Percentiles rank a stretch among this genome's conserved stretches.
phyloP scores from a whole-genome alignment of 2,888 invertebrate species.

The Sisyra nigra region DNA sequence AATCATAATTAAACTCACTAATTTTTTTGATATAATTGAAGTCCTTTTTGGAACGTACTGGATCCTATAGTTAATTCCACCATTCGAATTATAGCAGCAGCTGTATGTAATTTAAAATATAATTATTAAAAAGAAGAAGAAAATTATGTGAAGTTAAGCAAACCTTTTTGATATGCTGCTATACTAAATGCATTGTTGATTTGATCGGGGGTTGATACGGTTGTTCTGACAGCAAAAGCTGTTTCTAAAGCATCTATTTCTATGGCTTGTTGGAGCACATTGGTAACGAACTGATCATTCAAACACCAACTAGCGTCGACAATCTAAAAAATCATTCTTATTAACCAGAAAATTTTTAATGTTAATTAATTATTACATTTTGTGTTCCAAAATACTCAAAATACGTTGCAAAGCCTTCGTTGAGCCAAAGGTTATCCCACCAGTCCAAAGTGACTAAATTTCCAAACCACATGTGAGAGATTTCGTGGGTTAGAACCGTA shows the following conservation, averaged over 20 bases:
- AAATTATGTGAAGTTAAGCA: background rate
- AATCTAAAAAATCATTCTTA: too few species aligned
- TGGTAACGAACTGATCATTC: too few species aligned
- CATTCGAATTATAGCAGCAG: slow-evolving; percentile 37
- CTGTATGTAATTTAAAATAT: too few species aligned
- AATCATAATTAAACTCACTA: too few species aligned
- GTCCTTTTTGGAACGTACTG: slow-evolving; percentile 32
- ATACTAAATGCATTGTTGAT: slow-evolving; percentile 45
- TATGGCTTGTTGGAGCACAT: too few species aligned
- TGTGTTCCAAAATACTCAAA: slow-evolving; percentile 52
- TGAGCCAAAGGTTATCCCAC: slow-evolving; percentile 62
- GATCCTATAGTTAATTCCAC: slow-evolving; percentile 42
- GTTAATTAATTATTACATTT: too few species aligned
- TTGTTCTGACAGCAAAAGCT: slow-evolving; percentile 40
- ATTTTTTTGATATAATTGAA: slow-evolving; percentile 34
- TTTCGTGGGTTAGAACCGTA: slow-evolving; percentile 55
- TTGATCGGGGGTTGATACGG: slow-evolving; percentile 37
- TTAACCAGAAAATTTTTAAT: too few species aligned
- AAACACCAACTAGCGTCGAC: too few species aligned
- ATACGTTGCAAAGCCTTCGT: slow-evolving; percentile 57
- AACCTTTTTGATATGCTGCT: slow-evolving; percentile 52
- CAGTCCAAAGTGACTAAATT: slow-evolving; percentile 57
- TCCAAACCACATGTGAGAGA: slow-evolving; percentile 74
- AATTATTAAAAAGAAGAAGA: too few species aligned
- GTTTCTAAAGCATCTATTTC: slow-evolving; percentile 13